phyloP scores from a whole-genome alignment of 2,888 invertebrate genomes.

The Temnothorax unifasciatus region DNA sequence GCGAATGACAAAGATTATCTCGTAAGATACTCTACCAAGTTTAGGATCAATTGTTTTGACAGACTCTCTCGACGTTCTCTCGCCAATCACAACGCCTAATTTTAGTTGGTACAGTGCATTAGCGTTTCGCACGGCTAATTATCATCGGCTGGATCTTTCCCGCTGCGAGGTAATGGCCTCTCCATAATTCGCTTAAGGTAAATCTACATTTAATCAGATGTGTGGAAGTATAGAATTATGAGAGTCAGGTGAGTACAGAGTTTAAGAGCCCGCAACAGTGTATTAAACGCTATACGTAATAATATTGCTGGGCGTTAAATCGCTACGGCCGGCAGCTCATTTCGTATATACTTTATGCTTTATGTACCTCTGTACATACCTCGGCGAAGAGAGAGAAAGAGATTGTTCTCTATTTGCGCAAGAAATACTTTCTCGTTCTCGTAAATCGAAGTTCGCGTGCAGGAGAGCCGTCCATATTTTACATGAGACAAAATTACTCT shows the following conservation, averaged over 20 bases:
- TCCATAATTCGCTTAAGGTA: conserved; percentile 10
- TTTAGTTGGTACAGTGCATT: conserved; percentile 36
- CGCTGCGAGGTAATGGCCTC: conserved; percentile 21
- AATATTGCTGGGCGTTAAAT: conserved; percentile 20
- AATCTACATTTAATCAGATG: conserved; percentile 45
- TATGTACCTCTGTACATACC: too few species aligned
- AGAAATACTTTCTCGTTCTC: conserved; percentile 25
- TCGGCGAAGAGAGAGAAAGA: not conserved
- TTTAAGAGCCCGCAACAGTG: conserved; percentile 16
- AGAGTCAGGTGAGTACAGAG: not conserved
- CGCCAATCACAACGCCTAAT: conserved; percentile 14
- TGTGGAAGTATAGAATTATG: conserved; percentile 34
- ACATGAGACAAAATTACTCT: conserved; percentile 25
- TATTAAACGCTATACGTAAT: conserved; percentile 35
- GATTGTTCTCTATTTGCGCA: conserved; percentile 38
- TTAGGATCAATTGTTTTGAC: conserved; percentile 25
- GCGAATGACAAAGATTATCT: not conserved
- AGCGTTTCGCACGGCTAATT: conserved; percentile 37
- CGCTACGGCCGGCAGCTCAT: conserved; percentile 7
- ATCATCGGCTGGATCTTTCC: conserved; percentile 34
- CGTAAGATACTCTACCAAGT: conserved; percentile 16
- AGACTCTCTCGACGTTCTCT: conserved; percentile 2
- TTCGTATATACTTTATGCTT: not conserved
- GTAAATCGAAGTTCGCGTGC: conserved; percentile 49
- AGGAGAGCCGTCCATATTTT: conserved; percentile 29